Evolutionary conservation across 1,140 invertebrate species (phyloP), one percentile per base, ranked within the genome.

Genomic region (Sinella curviseta): DNA sequence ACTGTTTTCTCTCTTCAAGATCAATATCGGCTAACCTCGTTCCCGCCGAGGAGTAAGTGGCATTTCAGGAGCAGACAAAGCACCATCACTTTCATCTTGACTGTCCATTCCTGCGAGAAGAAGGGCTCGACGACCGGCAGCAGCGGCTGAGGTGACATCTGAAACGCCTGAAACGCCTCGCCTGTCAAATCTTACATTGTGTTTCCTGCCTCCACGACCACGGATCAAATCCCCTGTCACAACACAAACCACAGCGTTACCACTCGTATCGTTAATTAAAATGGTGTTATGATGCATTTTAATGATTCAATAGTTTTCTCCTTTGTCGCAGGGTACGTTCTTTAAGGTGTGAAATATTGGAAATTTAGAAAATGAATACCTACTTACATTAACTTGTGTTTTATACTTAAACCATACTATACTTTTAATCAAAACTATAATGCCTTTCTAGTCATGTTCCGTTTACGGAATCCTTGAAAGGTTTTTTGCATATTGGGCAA

Each of bases 51-150:
- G 91, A 73, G 83, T 82, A 86, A 93, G 90, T 60, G 87, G 85
- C 83, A 88, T 85, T 88, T 95, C 94, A 2, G 94, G 93, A 39
- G 93, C 94, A 55, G 93, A 94, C 33, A 94, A 88, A 70, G 93
- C 92, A 39, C 94, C 93, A 86, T 95, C 93, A 82, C 91, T 92
- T 84, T 95, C 93, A 84, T 94, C 93, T 86, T 93, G 91, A 79
- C 85, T 85, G 86, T 90, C 90, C 76, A 83, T 82, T 34, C 83
- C 84, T 28, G 82, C 55, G 70, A 82, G 65, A 79, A 91, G 86
- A 76, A 91, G 86, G 76, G 82, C 80, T 76, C 82, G 60, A 78
- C 80, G 74, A 57, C 81, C 78, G 20, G 65, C 65, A 54, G 81
- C 79, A 70, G 79, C 67, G 35, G 54, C 73, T 26, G 83, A 83